Percentiles rank a stretch among this genome's conserved stretches.
These are phyloP conservation scores for Corapipo altera DNA, from an alignment of 2,113 vertebrate species.

Conservation along the genomic window DNA sequence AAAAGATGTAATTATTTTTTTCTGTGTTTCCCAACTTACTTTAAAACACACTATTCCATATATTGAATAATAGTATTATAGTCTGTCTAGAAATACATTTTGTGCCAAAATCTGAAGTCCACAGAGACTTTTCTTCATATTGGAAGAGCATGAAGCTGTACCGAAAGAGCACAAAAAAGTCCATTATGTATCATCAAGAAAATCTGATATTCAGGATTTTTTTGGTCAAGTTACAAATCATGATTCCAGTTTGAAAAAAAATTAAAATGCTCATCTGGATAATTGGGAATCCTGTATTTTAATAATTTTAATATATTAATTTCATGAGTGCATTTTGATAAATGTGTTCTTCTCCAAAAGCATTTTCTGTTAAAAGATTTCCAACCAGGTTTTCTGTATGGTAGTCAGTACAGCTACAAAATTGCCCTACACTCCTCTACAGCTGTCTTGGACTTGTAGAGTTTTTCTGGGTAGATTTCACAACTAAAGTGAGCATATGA, in stretches of 20 bases:
- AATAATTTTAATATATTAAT: neutral
- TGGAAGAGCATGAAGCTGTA: neutral
- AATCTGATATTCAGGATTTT: neutral
- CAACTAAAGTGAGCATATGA: neutral
- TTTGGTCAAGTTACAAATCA: neutral
- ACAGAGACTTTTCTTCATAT: neutral
- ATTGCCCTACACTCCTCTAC: neutral
- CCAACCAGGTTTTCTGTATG: neutral
- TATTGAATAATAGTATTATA: neutral
- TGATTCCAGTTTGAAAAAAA: neutral
- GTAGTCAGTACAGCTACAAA: neutral
- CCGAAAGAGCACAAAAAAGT: neutral
- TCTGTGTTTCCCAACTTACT: neutral
- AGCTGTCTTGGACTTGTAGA: neutral
- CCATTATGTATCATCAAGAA: neutral
- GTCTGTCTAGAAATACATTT: neutral
- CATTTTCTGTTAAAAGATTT: neutral
- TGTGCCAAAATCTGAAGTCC: neutral
- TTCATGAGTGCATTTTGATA: neutral
- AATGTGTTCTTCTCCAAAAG: neutral
- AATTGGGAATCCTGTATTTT: neutral
- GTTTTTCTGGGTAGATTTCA: neutral
- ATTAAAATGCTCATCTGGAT: neutral
- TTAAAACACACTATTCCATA: neutral
- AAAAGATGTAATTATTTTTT: neutral